A percentile compares a stretch with the other conserved stretches of the same genome.
phyloP scores from a whole-genome alignment of 2,888 invertebrate species.

The Folsomia manolachei region DNA sequence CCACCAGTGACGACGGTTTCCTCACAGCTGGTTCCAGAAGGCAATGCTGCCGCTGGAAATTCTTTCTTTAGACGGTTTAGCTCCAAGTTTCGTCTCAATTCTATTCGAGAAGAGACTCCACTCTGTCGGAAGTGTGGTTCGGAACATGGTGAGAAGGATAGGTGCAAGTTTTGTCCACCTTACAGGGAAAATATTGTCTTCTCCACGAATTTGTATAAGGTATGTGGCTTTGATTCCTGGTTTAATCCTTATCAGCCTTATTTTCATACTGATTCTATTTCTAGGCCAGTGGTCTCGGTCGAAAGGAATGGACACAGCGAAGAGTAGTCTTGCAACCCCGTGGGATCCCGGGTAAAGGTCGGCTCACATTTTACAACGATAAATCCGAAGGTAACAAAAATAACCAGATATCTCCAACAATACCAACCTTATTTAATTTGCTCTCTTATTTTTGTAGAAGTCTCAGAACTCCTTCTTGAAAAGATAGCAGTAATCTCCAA shows the following conservation, averaged over 20 bases:
- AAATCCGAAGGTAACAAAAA: constrained; percentile 68
- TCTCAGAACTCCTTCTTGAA: constrained; percentile 69
- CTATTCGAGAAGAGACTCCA: constrained; percentile 40
- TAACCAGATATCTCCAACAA: too few species aligned
- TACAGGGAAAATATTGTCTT: constrained; percentile 24
- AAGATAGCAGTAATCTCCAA: constrained; percentile 57
- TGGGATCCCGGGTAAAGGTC: constrained; percentile 62
- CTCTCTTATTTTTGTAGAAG: too few species aligned
- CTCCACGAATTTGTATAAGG: background rate
- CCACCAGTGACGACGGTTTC: background rate
- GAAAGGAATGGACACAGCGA: constrained; percentile 72
- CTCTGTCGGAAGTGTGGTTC: constrained; percentile 38
- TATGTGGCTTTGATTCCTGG: too few species aligned
- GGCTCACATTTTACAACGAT: constrained; percentile 71
- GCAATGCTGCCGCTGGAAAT: background rate
- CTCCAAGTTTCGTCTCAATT: constrained; percentile 39
- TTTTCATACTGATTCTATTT: too few species aligned
- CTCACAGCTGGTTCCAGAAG: background rate
- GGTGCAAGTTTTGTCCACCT: constrained; percentile 42
- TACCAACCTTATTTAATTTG: too few species aligned
- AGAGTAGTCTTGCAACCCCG: constrained; percentile 60
- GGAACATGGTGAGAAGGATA: constrained; percentile 40
- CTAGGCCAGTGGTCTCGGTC: constrained; percentile 50
- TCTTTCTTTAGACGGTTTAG: constrained; percentile 44
- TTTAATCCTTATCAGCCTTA: too few species aligned